Evolutionary conservation across 2,797 vertebrate genomes (phyloP).

Genomic region (Cichlasoma orientale): DNA sequence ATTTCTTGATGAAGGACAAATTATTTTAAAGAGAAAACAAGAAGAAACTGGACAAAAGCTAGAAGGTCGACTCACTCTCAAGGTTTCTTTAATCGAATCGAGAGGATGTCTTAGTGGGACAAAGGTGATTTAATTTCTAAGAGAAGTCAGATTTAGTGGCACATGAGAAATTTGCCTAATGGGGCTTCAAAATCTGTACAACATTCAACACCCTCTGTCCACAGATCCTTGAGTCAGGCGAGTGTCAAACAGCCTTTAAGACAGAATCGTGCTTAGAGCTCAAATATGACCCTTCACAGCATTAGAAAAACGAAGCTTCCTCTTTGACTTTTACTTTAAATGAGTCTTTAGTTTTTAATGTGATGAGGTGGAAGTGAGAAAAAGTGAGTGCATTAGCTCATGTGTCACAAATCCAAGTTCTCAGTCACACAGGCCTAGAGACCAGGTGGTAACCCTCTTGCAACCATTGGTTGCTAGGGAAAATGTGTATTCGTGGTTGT

Average conservation of each 20-base stretch:
- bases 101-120: too few relatives aligned
- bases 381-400: too few relatives aligned
- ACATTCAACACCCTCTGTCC: neutral
- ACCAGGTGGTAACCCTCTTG: too few relatives aligned
- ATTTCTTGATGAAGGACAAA: neutral
- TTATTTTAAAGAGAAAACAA: neutral
- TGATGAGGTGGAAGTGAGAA: neutral
- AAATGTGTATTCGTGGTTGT: too few relatives aligned
- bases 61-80: neutral
- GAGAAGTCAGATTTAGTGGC: neutral
- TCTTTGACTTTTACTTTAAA: neutral
- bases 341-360: neutral
- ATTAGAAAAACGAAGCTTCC: neutral
- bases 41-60: neutral
- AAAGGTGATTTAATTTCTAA: neutral
- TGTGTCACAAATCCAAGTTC: too few relatives aligned
- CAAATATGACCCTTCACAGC: neutral
- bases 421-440: too few relatives aligned
- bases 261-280: neutral
- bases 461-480: too few relatives aligned
- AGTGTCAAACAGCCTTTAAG: neutral
- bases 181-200: neutral
- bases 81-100: neutral
- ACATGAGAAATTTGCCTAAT: accelerated
- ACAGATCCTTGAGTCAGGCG: neutral